phyloP scores from a whole-genome alignment of 1,140 invertebrate species.

The Pectinophora gossypiella region DNA sequence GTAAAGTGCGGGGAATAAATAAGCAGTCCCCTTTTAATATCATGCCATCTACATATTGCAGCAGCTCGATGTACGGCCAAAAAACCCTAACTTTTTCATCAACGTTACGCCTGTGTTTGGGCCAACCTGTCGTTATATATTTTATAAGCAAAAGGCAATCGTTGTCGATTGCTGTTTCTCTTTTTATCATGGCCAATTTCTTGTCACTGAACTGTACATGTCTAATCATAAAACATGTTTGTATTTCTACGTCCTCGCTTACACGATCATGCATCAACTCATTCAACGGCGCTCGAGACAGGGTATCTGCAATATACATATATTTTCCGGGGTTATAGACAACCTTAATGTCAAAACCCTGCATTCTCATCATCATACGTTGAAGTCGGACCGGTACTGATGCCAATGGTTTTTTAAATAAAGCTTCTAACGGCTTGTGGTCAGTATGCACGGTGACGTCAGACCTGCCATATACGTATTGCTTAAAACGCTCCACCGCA shows the following conservation, averaged over 20 bases:
- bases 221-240: slow-evolving; percentile 21
- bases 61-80: slow-evolving; percentile 21
- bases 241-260: slow-evolving; percentile 10
- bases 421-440: slow-evolving; percentile 57
- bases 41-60: slow-evolving; percentile 19
- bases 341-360: slow-evolving; percentile 9
- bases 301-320: slow-evolving; percentile 51
- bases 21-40: slow-evolving; percentile 27
- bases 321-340: slow-evolving; percentile 27
- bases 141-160: slow-evolving; percentile 5
- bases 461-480: slow-evolving; percentile 18
- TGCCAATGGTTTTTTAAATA: slow-evolving; percentile 57
- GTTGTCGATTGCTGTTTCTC: slow-evolving; percentile 1
- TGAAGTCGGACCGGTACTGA: slow-evolving; percentile 42
- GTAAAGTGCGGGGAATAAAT: slow-evolving; percentile 34
- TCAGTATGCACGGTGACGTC: slow-evolving; percentile 52
- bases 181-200: slow-evolving; percentile 10
- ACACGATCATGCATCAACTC: slow-evolving; percentile 15
- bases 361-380: slow-evolving; percentile 15
- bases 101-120: slow-evolving; percentile 12
- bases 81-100: slow-evolving; percentile 1
- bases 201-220: slow-evolving; percentile 18
- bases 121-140: slow-evolving; percentile 15
- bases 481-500: slow-evolving; percentile 30
- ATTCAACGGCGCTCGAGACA: slow-evolving; percentile 21